Conservation (phyloP, 2,888 invertebrate species). For the Cepaea hortensis region DNA sequence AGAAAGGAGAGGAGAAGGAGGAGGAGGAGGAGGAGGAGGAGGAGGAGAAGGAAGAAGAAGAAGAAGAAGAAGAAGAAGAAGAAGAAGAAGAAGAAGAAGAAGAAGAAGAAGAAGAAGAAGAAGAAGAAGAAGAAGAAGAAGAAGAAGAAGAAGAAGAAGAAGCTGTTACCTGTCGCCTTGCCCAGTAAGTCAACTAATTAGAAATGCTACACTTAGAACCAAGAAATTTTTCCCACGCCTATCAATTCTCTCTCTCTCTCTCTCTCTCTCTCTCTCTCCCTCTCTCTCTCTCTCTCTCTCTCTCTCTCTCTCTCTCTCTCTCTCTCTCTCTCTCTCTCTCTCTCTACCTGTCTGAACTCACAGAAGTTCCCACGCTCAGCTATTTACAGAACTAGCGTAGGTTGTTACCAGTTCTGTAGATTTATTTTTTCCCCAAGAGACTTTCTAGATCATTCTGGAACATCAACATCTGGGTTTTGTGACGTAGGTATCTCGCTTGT, state of each 20-base stretch:
- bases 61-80: background rate
- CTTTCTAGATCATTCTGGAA: no score
- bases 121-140: background rate
- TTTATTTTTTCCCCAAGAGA: no score
- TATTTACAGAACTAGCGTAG: no score
- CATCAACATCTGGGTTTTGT: no score
- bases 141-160: background rate
- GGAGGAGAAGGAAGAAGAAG: background rate
- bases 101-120: background rate
- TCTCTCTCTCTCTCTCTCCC: constrained; percentile 13
- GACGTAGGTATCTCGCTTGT: no score
- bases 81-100: background rate
- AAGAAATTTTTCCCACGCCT: constrained; percentile 20
- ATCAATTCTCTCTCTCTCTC: background rate
- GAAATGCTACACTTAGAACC: background rate
- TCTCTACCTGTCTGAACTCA: background rate
- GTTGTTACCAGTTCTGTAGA: no score
- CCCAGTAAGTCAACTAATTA: no score
- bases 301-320: constrained; percentile 4
- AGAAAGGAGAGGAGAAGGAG: background rate
- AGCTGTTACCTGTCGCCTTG: background rate
- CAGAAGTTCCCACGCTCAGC: background rate
- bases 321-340: constrained; percentile 11
- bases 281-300: constrained; percentile 14
- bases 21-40: background rate